Evolutionary conservation across 2,888 invertebrate genomes (phyloP).

Genomic region (Tiliacea aurago): DNA sequence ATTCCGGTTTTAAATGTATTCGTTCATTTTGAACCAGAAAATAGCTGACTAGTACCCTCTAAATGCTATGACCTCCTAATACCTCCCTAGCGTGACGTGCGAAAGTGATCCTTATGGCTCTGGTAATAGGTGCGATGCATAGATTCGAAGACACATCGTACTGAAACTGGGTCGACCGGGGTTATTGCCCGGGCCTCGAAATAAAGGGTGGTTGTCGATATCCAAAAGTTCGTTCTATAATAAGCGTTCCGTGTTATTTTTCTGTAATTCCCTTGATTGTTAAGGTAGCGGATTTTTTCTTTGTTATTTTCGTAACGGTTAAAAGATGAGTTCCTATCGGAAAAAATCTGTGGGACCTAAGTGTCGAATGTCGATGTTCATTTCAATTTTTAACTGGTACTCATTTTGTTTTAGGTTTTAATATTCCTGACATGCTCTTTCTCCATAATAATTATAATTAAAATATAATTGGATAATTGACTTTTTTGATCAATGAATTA

Average conservation of each 20-base stretch:
- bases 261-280: conserved; percentile 48
- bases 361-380: too few relatives aligned
- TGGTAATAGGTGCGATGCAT: conserved; percentile 49
- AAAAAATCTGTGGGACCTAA: too few relatives aligned
- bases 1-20: conserved; percentile 57
- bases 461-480: too few relatives aligned
- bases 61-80: conserved; percentile 60
- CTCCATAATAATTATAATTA: too few relatives aligned
- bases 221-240: conserved; percentile 66
- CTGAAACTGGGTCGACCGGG: conserved; percentile 68
- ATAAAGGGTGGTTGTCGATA: conserved; percentile 72
- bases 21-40: conserved; percentile 55
- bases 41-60: conserved; percentile 55
- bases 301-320: conserved; percentile 28
- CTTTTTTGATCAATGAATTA: too few relatives aligned
- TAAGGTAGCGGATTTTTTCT: conserved; percentile 7
- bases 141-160: conserved; percentile 40
- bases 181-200: conserved; percentile 70
- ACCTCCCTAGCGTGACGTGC: conserved; percentile 13
- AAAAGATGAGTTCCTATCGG: too few relatives aligned
- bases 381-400: too few relatives aligned
- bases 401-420: too few relatives aligned
- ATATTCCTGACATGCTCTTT: too few relatives aligned
- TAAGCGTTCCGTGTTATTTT: conserved; percentile 62
- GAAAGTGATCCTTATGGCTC: conserved; percentile 43